Evolutionary conservation across 1,140 invertebrate genomes (phyloP).

Genomic region (Neodiprion fabricii): DNA sequence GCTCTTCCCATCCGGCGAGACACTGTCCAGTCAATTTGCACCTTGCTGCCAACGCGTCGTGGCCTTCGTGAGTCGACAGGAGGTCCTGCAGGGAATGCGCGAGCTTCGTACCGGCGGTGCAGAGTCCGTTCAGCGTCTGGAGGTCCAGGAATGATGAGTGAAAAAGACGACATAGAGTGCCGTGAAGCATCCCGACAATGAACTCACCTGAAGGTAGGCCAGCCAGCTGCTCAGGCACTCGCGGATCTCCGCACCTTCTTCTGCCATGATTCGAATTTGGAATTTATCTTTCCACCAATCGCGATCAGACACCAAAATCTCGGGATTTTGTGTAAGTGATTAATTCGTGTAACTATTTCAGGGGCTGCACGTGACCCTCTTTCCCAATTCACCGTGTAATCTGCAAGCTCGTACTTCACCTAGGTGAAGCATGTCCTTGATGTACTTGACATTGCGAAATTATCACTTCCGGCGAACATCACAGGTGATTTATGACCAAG

Average conservation of each 20-base stretch:
- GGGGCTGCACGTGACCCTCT: neutral
- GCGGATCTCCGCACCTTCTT: constrained; percentile 59
- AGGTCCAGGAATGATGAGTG: constrained; percentile 22
- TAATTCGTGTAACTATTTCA: neutral
- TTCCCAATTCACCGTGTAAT: too few species aligned
- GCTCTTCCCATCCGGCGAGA: constrained; percentile 66
- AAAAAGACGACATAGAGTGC: constrained; percentile 12
- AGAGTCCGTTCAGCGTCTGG: constrained; percentile 68
- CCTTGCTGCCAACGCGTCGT: constrained; percentile 51
- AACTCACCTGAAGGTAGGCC: constrained; percentile 66
- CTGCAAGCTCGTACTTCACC: too few species aligned
- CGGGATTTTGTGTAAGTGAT: neutral
- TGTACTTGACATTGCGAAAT: too few species aligned
- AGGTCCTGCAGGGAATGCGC: constrained; percentile 65
- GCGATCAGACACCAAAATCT: constrained; percentile 8
- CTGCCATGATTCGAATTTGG: constrained; percentile 48
- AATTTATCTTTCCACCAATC: neutral
- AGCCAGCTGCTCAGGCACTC: constrained; percentile 72
- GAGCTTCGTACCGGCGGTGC: constrained; percentile 65
- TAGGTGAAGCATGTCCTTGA: too few species aligned
- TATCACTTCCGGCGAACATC: too few species aligned
- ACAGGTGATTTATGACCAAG: too few species aligned
- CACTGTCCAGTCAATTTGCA: constrained; percentile 61
- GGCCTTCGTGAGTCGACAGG: constrained; percentile 63
- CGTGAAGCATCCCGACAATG: neutral